Percentiles rank a stretch among this genome's conserved stretches.
These are phyloP conservation scores for Corapipo altera DNA, from an alignment of 2,113 vertebrate species.

Conservation along the genomic window DNA sequence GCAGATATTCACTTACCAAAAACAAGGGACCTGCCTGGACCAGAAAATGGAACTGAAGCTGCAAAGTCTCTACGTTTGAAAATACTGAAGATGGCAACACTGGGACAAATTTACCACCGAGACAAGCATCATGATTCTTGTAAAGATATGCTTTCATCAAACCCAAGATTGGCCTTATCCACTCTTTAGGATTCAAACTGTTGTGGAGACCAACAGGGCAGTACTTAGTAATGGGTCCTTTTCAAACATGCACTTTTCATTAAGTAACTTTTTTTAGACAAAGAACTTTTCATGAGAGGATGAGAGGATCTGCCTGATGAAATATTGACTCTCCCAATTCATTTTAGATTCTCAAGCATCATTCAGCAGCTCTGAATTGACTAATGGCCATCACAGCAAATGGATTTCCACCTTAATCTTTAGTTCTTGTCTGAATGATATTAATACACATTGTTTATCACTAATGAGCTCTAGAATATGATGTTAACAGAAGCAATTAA, in stretches of 20 bases:
- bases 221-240: background rate
- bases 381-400: slow-evolving; percentile 57
- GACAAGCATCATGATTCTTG: background rate
- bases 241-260: background rate
- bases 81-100: background rate
- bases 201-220: background rate
- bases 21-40: background rate
- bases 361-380: slow-evolving; percentile 56
- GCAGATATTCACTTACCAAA: background rate
- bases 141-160: background rate
- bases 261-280: slow-evolving; percentile 24
- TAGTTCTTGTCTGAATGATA: slow-evolving; percentile 53
- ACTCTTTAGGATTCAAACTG: background rate
- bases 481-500: slow-evolving; percentile 67
- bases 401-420: slow-evolving; percentile 56
- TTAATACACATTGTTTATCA: slow-evolving; percentile 65
- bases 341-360: slow-evolving; percentile 25
- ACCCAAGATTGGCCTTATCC: background rate
- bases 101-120: background rate
- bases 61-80: background rate
- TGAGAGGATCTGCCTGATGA: slow-evolving; percentile 36
- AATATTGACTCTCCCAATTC: slow-evolving; percentile 36
- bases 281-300: slow-evolving; percentile 32
- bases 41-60: background rate
- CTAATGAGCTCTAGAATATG: slow-evolving; percentile 65